Evolutionary conservation across 37 sponge, comb jelly and placozoan genomes (phyloP).

Genomic region (Aplysina aerophoba): DNA sequence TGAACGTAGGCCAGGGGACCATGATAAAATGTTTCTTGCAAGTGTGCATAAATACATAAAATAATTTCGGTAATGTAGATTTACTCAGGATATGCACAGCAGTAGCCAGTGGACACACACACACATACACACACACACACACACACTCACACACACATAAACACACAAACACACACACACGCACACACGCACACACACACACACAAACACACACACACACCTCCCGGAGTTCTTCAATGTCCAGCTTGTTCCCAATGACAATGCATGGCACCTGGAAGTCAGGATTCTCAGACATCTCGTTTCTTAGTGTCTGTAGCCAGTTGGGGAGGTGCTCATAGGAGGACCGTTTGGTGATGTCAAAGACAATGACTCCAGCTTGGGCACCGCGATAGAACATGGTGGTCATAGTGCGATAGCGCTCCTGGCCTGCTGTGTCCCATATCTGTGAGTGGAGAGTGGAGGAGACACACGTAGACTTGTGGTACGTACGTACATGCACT

Average conservation of each 20-base stretch:
- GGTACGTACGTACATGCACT: no score
- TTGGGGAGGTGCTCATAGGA: not conserved
- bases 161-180: constrained; percentile 37
- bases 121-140: constrained; percentile 13
- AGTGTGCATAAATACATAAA: no score
- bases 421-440: constrained; percentile 37
- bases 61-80: no score
- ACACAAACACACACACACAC: constrained; percentile 29
- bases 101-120: not conserved
- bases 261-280: not conserved
- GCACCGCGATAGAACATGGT: constrained; percentile 21
- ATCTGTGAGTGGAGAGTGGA: not conserved
- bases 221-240: constrained; percentile 3
- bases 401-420: constrained; percentile 21
- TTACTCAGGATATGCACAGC: no score
- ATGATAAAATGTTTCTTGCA: no score
- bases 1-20: no score
- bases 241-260: constrained; percentile 23
- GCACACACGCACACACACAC: constrained; percentile 33
- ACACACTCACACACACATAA: constrained; percentile 32
- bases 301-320: constrained; percentile 1
- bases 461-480: constrained; percentile 13
- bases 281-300: not conserved
- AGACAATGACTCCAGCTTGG: constrained; percentile 23
- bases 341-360: constrained; percentile 30